Conservation (phyloP, 2,113 vertebrate species). For the Gambusia affinis region DNA sequence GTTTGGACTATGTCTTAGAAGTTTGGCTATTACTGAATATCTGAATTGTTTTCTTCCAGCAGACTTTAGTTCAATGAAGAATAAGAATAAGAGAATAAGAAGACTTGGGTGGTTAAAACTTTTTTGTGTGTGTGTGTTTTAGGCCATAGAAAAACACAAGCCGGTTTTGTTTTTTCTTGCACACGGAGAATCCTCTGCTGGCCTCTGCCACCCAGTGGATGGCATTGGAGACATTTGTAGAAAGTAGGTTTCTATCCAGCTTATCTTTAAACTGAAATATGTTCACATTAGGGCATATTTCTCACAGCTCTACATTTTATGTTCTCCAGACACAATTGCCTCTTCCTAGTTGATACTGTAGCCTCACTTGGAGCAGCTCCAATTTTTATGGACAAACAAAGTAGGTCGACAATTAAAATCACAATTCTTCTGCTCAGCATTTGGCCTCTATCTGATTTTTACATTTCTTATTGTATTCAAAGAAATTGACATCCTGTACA, state of each 20-base stretch:
- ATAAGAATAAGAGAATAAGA: neutral
- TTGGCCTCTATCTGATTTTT: conserved; percentile 4
- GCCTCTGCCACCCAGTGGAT: conserved; percentile 89
- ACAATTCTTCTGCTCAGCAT: neutral
- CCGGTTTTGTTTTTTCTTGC: conserved; percentile 91
- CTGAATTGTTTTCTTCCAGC: neutral
- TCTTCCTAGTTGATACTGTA: conserved; percentile 92
- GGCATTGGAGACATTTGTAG: conserved; percentile 90
- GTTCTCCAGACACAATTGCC: conserved; percentile 85
- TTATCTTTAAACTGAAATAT: neutral
- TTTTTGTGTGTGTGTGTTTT: neutral
- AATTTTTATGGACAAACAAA: conserved; percentile 94
- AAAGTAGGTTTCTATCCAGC: conserved; percentile 78
- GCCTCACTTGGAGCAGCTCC: conserved; percentile 92
- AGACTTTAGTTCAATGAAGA: neutral
- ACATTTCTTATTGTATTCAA: conserved; percentile 2
- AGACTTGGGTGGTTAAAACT: neutral
- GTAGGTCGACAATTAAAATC: conserved; percentile 73
- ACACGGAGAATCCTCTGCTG: conserved; percentile 92
- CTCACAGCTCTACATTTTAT: neutral
- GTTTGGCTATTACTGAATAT: neutral
- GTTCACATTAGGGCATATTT: neutral
- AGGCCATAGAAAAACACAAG: conserved; percentile 87
- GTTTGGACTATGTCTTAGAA: conserved; percentile 61
- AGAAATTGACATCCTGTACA: conserved; percentile 94